These are phyloP conservation scores for Cyclargus thomasi DNA, from an alignment of 1,140 invertebrate genomes.

Conservation along the genomic window DNA sequence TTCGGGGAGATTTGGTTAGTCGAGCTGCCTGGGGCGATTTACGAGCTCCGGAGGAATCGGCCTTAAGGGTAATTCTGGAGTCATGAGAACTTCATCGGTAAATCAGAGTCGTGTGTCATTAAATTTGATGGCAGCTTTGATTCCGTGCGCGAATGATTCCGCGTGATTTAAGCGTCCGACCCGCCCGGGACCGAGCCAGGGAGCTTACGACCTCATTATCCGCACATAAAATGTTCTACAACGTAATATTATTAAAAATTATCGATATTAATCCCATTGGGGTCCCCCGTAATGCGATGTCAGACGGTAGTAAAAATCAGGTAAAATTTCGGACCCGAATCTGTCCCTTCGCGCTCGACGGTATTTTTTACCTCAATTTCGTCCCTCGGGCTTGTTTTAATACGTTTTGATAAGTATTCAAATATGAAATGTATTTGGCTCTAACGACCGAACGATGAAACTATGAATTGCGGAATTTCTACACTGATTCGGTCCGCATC, in stretches of 20 bases:
- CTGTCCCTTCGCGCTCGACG: constrained; percentile 48
- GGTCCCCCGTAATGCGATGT: constrained; percentile 55
- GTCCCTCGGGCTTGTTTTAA: constrained; percentile 9
- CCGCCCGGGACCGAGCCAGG: neutral
- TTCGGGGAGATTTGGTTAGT: constrained; percentile 39
- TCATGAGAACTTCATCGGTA: constrained; percentile 54
- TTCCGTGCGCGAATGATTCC: constrained; percentile 16
- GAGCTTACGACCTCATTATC: constrained; percentile 9
- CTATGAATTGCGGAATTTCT: neutral
- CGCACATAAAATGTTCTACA: constrained; percentile 11
- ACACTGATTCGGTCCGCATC: constrained; percentile 39
- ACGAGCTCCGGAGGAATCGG: constrained; percentile 60
- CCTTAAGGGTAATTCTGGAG: constrained; percentile 49
- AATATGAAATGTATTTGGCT: constrained; percentile 17
- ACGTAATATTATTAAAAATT: constrained; percentile 36
- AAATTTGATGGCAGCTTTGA: constrained; percentile 39
- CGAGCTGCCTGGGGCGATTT: constrained; percentile 45
- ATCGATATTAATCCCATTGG: constrained; percentile 35
- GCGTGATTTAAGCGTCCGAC: neutral
- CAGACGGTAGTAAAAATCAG: constrained; percentile 61
- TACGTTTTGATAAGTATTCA: constrained; percentile 12
- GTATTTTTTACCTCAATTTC: constrained; percentile 48
- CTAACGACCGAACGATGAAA: neutral
- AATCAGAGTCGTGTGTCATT: constrained; percentile 51
- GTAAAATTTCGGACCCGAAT: constrained; percentile 63